Evolutionary conservation across 2,797 vertebrate genomes (phyloP).

Genomic region (Sebastes matsubarae): DNA sequence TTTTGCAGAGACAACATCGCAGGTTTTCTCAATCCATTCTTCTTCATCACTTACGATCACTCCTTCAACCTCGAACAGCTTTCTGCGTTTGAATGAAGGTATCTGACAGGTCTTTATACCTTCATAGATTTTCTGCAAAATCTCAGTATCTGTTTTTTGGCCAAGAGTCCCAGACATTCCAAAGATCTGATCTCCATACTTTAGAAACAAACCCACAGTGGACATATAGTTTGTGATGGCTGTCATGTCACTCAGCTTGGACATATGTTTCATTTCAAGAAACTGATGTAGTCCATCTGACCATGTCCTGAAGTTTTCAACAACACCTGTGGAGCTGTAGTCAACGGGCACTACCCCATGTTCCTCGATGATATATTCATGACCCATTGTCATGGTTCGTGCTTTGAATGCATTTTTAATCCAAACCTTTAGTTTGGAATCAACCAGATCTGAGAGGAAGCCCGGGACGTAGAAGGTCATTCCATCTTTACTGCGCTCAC

Average conservation of each 20-base stretch:
- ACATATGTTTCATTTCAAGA: constrained; percentile 76
- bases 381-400: constrained; percentile 15
- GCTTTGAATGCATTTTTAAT: constrained; percentile 70
- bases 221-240: constrained; percentile 80
- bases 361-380: constrained; percentile 38
- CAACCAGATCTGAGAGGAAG: constrained; percentile 56
- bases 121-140: constrained; percentile 63
- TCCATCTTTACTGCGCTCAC: constrained; percentile 12
- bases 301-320: constrained; percentile 68
- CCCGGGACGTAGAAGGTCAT: constrained; percentile 47
- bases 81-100: constrained; percentile 71
- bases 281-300: constrained; percentile 78
- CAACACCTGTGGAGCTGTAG: constrained; percentile 70
- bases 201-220: constrained; percentile 64
- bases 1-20: constrained; percentile 39
- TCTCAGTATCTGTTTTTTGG: constrained; percentile 56
- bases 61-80: constrained; percentile 74
- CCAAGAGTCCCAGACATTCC: constrained; percentile 79
- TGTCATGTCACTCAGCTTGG: constrained; percentile 67
- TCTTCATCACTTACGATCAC: constrained; percentile 16
- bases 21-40: constrained; percentile 63
- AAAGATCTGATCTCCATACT: constrained; percentile 67
- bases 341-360: constrained; percentile 65
- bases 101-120: constrained; percentile 66
- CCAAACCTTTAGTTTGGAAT: constrained; percentile 61